These are phyloP conservation scores for Taeniopygia guttata DNA, from an alignment of 2,797 vertebrate species.

Conservation along the genomic window DNA sequence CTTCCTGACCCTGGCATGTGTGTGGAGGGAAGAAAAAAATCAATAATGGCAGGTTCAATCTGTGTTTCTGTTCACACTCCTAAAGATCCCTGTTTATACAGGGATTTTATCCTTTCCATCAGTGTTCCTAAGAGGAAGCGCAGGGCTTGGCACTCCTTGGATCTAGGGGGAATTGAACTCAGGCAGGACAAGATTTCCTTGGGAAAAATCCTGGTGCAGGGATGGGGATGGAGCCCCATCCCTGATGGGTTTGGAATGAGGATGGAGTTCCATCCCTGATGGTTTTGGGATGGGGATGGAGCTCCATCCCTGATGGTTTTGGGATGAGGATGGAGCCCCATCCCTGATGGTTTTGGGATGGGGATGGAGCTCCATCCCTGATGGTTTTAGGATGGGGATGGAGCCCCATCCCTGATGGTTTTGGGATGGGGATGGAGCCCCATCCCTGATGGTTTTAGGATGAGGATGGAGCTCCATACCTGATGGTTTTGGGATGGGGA, in stretches of 20 bases:
- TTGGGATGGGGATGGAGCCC: too few relatives aligned
- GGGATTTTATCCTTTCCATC: background rate
- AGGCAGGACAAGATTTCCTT: background rate
- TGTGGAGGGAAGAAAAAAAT: background rate
- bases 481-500: too few relatives aligned
- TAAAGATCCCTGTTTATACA: background rate
- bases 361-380: background rate
- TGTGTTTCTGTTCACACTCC: constrained; percentile 5
- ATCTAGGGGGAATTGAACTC: background rate
- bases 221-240: background rate
- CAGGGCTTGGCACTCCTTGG: background rate
- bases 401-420: background rate
- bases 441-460: too few relatives aligned
- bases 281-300: background rate
- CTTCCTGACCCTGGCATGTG: background rate
- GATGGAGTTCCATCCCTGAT: too few relatives aligned
- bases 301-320: background rate
- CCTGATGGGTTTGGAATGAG: too few relatives aligned
- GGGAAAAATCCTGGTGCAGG: background rate
- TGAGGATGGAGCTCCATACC: too few relatives aligned
- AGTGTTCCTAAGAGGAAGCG: background rate
- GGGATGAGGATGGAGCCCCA: background rate
- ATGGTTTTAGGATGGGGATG: background rate
- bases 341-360: too few relatives aligned
- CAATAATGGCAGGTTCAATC: background rate